Conservation (phyloP, 2,888 invertebrate genomes). For the Conistra vaccinii region DNA sequence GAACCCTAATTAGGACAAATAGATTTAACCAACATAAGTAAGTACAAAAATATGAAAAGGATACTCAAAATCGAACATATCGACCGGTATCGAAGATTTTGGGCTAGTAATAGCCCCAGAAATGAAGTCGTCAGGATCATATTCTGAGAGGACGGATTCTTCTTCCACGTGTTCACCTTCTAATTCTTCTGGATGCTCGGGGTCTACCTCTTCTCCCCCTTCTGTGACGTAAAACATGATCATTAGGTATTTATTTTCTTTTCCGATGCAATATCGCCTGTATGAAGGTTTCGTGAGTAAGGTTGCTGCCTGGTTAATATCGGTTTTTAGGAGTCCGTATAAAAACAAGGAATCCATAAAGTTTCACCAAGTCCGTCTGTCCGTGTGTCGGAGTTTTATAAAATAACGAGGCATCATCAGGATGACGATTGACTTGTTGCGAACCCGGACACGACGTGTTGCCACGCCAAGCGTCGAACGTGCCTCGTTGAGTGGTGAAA, state of each 20-base stretch:
- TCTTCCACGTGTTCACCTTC: conserved; percentile 79
- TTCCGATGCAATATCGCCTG: not conserved
- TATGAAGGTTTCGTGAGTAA: not conserved
- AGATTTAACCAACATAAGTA: not conserved
- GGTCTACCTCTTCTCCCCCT: not conserved
- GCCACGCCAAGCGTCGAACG: too few relatives aligned
- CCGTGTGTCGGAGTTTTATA: not conserved
- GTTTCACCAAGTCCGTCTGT: not conserved
- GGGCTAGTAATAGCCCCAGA: conserved; percentile 90
- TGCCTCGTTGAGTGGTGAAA: too few relatives aligned
- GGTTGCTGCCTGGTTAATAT: not conserved
- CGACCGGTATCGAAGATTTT: conserved; percentile 89
- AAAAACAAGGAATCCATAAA: not conserved
- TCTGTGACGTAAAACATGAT: conserved; percentile 23
- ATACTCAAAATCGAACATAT: conserved; percentile 93
- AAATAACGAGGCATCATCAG: too few relatives aligned
- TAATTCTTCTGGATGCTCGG: conserved; percentile 1
- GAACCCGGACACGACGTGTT: too few relatives aligned
- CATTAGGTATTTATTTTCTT: not conserved
- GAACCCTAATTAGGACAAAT: not conserved
- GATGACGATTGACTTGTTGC: too few relatives aligned
- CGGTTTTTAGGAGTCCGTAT: not conserved
- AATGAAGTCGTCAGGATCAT: conserved; percentile 89
- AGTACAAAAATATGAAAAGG: conserved; percentile 81
- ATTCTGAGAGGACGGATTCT: conserved; percentile 84